Conservation (phyloP, 1,140 invertebrate genomes). For the Idris sp. region DNA sequence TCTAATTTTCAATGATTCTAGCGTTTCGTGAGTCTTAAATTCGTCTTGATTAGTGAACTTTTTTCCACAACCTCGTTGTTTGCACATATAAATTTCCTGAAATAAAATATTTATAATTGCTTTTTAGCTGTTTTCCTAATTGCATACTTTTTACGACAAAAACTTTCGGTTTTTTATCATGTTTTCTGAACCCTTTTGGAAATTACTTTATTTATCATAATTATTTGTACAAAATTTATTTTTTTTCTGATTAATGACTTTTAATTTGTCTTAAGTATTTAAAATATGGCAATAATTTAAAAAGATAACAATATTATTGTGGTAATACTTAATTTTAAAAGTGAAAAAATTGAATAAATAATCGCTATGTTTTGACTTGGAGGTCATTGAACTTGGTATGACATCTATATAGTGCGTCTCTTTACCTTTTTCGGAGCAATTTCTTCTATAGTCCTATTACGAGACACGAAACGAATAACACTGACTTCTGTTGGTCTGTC, state of each 20-base stretch:
- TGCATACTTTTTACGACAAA: too few relatives aligned
- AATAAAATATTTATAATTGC: conserved; percentile 18
- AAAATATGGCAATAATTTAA: too few relatives aligned
- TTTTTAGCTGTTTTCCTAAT: too few relatives aligned
- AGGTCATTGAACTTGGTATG: conserved; percentile 72
- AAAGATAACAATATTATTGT: too few relatives aligned
- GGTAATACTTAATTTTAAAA: too few relatives aligned
- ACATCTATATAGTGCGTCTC: conserved; percentile 44
- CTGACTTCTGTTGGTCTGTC: conserved; percentile 76
- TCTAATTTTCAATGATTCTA: conserved; percentile 74
- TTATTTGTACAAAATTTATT: too few relatives aligned
- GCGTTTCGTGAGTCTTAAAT: conserved; percentile 73
- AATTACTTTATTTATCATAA: too few relatives aligned
- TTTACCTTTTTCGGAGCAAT: conserved; percentile 77
- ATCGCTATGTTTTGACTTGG: conserved; percentile 72
- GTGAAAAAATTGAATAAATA: conserved; percentile 1
- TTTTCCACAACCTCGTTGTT: conserved; percentile 75
- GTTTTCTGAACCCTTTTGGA: too few relatives aligned
- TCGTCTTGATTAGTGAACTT: conserved; percentile 76
- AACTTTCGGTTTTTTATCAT: too few relatives aligned
- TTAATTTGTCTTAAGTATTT: too few relatives aligned
- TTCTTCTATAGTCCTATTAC: conserved; percentile 76
- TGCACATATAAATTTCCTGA: conserved; percentile 76
- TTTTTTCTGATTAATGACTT: too few relatives aligned
- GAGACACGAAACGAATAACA: conserved; percentile 76